phyloP scores from a whole-genome alignment of 2,113 vertebrate species.

The Mus spicilegus region DNA sequence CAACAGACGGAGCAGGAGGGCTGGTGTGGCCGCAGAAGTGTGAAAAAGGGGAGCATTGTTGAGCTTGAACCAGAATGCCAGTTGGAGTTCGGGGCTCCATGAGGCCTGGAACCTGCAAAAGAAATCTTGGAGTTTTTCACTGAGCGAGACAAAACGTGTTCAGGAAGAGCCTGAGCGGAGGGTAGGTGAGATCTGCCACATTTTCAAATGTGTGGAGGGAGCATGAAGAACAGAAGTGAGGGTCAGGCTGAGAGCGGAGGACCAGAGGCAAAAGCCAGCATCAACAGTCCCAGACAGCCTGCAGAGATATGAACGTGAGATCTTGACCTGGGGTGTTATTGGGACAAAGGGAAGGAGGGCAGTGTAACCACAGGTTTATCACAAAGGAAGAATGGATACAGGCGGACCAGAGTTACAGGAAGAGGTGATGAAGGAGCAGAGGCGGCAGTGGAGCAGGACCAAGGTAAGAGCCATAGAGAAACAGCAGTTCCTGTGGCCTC shows the following conservation, averaged over 20 bases:
- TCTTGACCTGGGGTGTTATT: background rate
- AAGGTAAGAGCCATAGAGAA: background rate
- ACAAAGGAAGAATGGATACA: background rate
- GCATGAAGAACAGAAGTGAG: background rate
- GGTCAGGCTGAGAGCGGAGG: background rate
- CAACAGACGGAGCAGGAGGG: background rate
- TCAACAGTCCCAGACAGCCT: background rate
- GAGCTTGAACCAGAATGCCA: background rate
- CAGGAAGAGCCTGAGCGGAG: background rate
- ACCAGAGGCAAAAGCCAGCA: background rate
- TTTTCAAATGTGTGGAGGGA: background rate
- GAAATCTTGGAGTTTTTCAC: background rate
- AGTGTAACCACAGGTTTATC: background rate
- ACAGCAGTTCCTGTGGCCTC: accelerated
- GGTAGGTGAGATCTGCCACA: background rate
- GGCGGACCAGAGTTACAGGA: background rate
- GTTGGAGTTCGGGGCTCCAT: background rate
- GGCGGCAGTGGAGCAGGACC: background rate
- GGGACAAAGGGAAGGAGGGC: background rate
- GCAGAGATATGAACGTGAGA: background rate
- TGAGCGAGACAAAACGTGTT: background rate
- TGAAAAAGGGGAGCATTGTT: background rate
- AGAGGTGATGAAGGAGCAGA: background rate
- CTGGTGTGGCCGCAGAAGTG: background rate
- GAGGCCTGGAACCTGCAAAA: background rate